A percentile compares a stretch with the other conserved stretches of the same genome.
phyloP scores from a whole-genome alignment of 2,888 invertebrate species.

The Ceraclea dissimilis region DNA sequence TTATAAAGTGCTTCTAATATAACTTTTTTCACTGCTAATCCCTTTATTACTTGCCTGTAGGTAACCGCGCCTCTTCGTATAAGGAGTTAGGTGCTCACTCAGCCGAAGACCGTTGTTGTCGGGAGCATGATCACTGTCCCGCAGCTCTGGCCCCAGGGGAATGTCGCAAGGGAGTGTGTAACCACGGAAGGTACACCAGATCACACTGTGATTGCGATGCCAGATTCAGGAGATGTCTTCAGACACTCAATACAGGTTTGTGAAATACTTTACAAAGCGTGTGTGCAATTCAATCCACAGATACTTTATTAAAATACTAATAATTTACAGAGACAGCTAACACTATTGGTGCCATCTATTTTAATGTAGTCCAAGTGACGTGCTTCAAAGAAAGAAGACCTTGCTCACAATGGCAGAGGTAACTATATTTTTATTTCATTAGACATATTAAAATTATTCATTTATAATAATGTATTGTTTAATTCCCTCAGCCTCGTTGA shows the following conservation, averaged over 20 bases:
- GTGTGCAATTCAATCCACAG: too few relatives aligned
- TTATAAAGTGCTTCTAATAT: too few relatives aligned
- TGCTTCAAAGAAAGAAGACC: slow-evolving; percentile 62
- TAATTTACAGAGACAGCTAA: slow-evolving; percentile 52
- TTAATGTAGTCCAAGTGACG: slow-evolving; percentile 65
- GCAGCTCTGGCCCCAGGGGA: slow-evolving; percentile 51
- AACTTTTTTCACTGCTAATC: not conserved
- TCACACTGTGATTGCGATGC: slow-evolving; percentile 72
- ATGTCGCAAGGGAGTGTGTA: slow-evolving; percentile 59
- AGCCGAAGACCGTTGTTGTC: slow-evolving; percentile 63
- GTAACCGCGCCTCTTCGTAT: slow-evolving; percentile 53
- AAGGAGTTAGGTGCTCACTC: slow-evolving; percentile 56
- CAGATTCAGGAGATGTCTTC: slow-evolving; percentile 60
- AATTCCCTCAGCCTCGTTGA: not conserved
- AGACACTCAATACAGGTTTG: slow-evolving; percentile 50
- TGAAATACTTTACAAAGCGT: not conserved
- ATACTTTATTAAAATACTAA: too few relatives aligned
- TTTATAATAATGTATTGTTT: not conserved
- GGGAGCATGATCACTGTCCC: slow-evolving; percentile 67
- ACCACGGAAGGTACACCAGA: slow-evolving; percentile 59
- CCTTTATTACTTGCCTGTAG: slow-evolving; percentile 28
- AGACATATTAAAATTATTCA: too few relatives aligned
- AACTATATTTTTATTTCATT: slow-evolving; percentile 27
- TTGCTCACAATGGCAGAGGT: slow-evolving; percentile 57
- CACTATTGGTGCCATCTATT: slow-evolving; percentile 64